A percentile compares a stretch with the other conserved stretches of the same genome.
Conservation (phyloP, 2,113 vertebrate species). For the Boleophthalmus pectinirostris region DNA sequence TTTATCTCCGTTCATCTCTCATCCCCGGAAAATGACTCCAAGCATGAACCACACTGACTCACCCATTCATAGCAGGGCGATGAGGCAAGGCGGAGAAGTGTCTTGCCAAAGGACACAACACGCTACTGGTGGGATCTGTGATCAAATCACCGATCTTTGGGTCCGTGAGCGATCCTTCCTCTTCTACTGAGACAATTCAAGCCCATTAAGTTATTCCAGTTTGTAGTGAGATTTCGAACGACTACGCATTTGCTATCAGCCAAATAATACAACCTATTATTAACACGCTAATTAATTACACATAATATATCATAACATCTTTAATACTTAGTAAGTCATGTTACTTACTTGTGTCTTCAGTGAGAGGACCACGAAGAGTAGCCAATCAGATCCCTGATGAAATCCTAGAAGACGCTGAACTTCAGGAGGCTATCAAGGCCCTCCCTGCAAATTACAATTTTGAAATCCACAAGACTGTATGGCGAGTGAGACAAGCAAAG, state of each 20-base stretch:
- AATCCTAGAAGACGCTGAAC: constrained; percentile 82
- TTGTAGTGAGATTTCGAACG: no score
- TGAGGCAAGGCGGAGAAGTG: background rate
- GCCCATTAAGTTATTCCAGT: no score
- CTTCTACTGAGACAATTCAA: no score
- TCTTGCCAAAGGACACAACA: background rate
- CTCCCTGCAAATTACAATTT: constrained; percentile 97
- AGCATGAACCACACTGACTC: background rate
- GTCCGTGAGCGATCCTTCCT: no score
- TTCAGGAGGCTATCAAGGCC: constrained; percentile 79
- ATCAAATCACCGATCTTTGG: background rate
- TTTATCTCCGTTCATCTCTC: background rate
- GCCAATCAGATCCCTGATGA: constrained; percentile 92
- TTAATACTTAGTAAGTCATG: background rate
- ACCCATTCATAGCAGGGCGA: no score
- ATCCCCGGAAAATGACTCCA: background rate
- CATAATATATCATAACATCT: no score
- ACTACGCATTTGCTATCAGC: no score
- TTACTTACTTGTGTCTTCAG: constrained; percentile 37
- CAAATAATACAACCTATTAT: no score
- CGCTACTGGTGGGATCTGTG: no score
- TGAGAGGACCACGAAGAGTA: constrained; percentile 68
- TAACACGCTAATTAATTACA: no score
- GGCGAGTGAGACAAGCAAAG: constrained; percentile 87
- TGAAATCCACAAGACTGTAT: constrained; percentile 95